Conservation (phyloP, 2,797 vertebrate genomes). For the Bradypus variegatus region DNA sequence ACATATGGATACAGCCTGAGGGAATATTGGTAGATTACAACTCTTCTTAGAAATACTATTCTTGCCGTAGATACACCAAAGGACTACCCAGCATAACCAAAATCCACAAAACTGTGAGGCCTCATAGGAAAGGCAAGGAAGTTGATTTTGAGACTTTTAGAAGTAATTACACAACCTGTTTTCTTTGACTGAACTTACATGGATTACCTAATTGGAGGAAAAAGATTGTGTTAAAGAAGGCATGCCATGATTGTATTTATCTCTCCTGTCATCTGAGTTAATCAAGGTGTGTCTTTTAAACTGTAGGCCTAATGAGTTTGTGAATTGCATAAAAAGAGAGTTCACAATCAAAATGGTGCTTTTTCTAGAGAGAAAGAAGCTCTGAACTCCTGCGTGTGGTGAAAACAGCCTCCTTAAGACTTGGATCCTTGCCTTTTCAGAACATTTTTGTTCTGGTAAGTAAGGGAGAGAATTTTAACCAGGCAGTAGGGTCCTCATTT, state of each 20-base stretch:
- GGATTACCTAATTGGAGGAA: background rate
- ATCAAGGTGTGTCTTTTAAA: background rate
- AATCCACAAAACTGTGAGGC: background rate
- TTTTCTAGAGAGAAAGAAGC: background rate
- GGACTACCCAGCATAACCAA: background rate
- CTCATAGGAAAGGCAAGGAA: background rate
- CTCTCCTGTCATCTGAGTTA: background rate
- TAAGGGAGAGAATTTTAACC: background rate
- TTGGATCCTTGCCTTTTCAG: background rate
- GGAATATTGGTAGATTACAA: background rate
- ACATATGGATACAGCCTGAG: background rate
- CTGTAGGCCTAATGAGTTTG: background rate
- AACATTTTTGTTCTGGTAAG: background rate
- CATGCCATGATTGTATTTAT: background rate
- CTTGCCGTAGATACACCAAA: background rate
- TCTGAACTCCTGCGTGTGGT: background rate
- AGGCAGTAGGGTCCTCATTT: background rate
- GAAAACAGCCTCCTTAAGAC: background rate
- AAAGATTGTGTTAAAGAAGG: background rate
- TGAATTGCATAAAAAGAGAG: background rate
- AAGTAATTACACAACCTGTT: no score
- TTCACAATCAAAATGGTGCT: background rate
- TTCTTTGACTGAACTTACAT: background rate
- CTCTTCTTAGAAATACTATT: background rate
- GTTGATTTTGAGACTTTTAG: background rate